Evolutionary conservation across 2,113 vertebrate species (phyloP).

Genomic region (Brachionichthys hirsutus): DNA sequence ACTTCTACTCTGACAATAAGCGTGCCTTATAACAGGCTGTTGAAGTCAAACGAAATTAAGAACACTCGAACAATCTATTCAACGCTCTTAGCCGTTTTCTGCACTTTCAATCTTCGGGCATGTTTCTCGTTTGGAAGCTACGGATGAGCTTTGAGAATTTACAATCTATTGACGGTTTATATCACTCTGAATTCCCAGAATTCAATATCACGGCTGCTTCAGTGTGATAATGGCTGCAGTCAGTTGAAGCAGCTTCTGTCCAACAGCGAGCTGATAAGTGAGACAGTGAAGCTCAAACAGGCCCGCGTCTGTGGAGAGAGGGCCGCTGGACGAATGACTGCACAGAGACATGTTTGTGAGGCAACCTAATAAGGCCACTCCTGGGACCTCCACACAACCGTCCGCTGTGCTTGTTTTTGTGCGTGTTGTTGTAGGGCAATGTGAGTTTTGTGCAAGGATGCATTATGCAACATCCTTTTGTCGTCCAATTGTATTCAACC

Average conservation of each 20-base stretch:
- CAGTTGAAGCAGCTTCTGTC: conserved; percentile 17
- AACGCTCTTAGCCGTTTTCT: conserved; percentile 3
- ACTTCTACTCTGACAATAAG: conserved; percentile 14
- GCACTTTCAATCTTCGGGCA: neutral
- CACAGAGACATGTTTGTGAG: conserved; percentile 50
- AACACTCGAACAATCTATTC: conserved; percentile 4
- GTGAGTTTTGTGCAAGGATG: conserved; percentile 6
- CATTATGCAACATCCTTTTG: conserved; percentile 26
- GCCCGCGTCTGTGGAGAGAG: conserved; percentile 28
- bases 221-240: conserved; percentile 37
- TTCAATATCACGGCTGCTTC: conserved; percentile 13
- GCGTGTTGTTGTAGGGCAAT: neutral
- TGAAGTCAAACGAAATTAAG: conserved; percentile 25
- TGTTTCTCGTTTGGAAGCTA: neutral
- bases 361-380: conserved; percentile 52
- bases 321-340: conserved; percentile 15
- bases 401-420: conserved; percentile 29
- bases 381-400: conserved; percentile 19
- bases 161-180: neutral
- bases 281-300: conserved; percentile 48
- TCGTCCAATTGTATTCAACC: conserved; percentile 25
- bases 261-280: conserved; percentile 48
- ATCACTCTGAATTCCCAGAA: neutral
- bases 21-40: conserved; percentile 1
- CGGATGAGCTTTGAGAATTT: neutral